phyloP scores from a whole-genome alignment of 30 jellyfish, hydroid and myxozoan genomes.

The Aurelia aurita complex sp. Pacific region DNA sequence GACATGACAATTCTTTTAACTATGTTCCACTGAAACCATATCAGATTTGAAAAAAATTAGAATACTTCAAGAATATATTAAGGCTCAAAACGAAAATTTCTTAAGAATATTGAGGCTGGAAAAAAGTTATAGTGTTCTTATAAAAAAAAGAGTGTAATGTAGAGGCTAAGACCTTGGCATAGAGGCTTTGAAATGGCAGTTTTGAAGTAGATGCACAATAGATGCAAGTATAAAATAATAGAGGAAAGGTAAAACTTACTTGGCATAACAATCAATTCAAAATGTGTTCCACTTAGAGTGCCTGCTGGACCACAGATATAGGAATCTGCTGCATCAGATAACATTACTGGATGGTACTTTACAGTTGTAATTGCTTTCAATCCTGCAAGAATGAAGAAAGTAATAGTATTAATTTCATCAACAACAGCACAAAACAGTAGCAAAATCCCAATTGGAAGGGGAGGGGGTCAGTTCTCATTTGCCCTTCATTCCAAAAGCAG shows the following conservation, averaged over 20 bases:
- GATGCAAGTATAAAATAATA: background rate
- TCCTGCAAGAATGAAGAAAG: constrained; percentile 5
- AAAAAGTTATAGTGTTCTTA: no score
- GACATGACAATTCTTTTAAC: no score
- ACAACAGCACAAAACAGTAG: background rate
- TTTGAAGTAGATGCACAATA: background rate
- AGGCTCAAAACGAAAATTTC: no score
- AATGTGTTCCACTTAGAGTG: constrained; percentile 5
- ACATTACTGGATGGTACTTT: background rate
- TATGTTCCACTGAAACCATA: no score
- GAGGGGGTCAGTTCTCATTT: background rate
- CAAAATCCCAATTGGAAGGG: background rate
- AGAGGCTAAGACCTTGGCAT: no score
- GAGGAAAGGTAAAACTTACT: background rate
- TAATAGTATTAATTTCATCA: background rate
- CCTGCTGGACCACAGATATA: background rate
- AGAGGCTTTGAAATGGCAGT: no score
- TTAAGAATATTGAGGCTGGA: no score
- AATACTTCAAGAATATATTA: no score
- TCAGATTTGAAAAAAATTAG: no score
- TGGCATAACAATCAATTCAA: constrained; percentile 6
- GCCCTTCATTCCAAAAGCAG: no score
- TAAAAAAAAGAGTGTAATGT: no score
- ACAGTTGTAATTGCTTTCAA: constrained; percentile 6
- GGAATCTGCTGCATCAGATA: constrained; percentile 21